Conservation (phyloP, 2,797 vertebrate genomes). For the Darevskia nairensis region DNA sequence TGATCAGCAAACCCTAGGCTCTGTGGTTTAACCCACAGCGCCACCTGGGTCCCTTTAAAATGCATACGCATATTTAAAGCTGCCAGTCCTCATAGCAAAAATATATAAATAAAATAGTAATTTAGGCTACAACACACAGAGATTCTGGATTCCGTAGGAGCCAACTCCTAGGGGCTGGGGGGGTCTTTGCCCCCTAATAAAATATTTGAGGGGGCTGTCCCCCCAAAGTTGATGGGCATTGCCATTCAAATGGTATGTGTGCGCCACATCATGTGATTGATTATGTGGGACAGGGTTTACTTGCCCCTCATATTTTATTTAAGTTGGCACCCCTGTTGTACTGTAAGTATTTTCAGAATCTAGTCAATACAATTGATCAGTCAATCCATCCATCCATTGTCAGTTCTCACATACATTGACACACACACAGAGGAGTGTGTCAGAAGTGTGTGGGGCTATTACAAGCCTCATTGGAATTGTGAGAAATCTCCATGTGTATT, state of each 20-base stretch:
- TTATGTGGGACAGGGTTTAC: too few species aligned
- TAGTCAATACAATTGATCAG: too few species aligned
- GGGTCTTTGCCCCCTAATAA: too few species aligned
- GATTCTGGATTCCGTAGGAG: too few species aligned
- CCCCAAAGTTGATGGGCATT: too few species aligned
- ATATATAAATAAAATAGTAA: neutral
- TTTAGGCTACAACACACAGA: neutral
- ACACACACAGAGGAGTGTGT: neutral
- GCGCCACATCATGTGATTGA: too few species aligned
- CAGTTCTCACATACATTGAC: neutral
- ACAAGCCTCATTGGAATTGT: neutral
- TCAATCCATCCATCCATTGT: neutral
- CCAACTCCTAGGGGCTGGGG: too few species aligned
- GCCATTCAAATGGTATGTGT: too few species aligned
- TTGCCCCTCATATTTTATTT: too few species aligned
- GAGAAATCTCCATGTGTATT: neutral
- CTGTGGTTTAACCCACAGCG: too few species aligned
- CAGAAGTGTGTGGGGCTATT: neutral
- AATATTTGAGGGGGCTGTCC: too few species aligned
- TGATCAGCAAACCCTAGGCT: too few species aligned
- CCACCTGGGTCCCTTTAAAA: slow-evolving; percentile 6
- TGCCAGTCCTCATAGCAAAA: neutral
- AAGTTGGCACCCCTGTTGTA: neutral
- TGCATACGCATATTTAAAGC: neutral
- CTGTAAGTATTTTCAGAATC: neutral